phyloP scores from a whole-genome alignment of 2,113 vertebrate species.

The Chascanopsetta lugubris region DNA sequence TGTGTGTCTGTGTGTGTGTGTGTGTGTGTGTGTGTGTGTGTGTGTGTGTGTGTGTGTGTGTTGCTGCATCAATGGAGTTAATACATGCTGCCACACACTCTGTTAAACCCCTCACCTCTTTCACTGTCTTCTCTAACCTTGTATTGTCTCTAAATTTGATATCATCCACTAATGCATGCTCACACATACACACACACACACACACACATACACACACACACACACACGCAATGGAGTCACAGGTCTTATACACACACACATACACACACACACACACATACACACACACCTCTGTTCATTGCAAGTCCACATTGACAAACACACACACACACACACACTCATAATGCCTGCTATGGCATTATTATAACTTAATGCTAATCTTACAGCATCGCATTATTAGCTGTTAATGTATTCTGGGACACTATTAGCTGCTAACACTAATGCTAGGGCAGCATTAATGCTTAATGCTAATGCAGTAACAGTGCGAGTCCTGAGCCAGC shows the following conservation, averaged over 20 bases:
- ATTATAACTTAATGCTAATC: constrained; percentile 74
- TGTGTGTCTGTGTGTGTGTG: constrained; percentile 14
- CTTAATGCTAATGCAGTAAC: constrained; percentile 76
- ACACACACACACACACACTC: constrained; percentile 27
- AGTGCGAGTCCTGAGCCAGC: constrained; percentile 76
- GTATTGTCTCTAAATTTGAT: constrained; percentile 53
- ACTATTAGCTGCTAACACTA: constrained; percentile 77
- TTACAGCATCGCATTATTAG: constrained; percentile 70
- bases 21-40: constrained; percentile 23
- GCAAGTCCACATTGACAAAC: no score
- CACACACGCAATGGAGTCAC: constrained; percentile 45
- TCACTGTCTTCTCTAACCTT: constrained; percentile 65
- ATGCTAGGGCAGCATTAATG: constrained; percentile 74
- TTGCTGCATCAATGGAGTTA: constrained; percentile 31
- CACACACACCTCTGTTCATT: no score
- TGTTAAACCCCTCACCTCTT: constrained; percentile 62
- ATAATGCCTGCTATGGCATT: constrained; percentile 54
- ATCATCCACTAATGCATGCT: constrained; percentile 43
- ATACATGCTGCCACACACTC: constrained; percentile 60
- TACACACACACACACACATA: constrained; percentile 17
- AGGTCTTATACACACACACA: no score
- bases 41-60: constrained; percentile 2
- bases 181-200: constrained; percentile 25
- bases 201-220: constrained; percentile 26
- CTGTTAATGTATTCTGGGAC: constrained; percentile 75